These are phyloP conservation scores for Pterophyllum scalare DNA, from an alignment of 2,113 vertebrate species.

Conservation along the genomic window DNA sequence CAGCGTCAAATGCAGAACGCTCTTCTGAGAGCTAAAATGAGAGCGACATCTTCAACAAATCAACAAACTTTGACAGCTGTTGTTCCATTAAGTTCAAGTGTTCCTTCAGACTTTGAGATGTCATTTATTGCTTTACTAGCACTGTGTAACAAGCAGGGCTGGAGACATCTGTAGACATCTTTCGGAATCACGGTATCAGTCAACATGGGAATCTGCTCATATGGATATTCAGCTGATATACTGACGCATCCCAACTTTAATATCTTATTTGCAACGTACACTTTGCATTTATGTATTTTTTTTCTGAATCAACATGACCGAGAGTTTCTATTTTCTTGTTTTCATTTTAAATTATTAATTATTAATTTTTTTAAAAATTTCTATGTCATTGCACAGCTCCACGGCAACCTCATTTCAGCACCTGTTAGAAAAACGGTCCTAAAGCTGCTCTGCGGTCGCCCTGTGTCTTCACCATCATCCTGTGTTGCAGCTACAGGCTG, in stretches of 20 bases:
- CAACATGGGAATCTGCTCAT: background rate
- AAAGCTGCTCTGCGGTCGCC: background rate
- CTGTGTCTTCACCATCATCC: background rate
- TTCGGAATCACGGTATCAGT: background rate
- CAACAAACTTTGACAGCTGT: background rate
- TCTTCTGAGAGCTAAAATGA: background rate
- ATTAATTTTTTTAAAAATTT: background rate
- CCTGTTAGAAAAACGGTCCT: background rate
- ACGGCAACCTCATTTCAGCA: accelerated
- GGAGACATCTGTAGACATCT: background rate
- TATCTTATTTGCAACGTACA: background rate
- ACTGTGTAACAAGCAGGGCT: background rate
- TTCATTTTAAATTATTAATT: background rate
- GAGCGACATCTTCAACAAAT: no score
- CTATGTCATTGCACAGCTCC: background rate
- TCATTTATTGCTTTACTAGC: background rate
- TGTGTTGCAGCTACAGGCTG: background rate
- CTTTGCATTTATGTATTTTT: background rate
- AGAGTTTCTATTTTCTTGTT: no score
- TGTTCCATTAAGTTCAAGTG: background rate
- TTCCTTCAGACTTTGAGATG: background rate
- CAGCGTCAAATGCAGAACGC: background rate
- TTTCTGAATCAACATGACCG: no score
- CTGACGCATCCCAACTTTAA: background rate
- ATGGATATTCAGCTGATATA: background rate